phyloP scores from a whole-genome alignment of 2,113 vertebrate genomes.

The Mormyrus lacerda region DNA sequence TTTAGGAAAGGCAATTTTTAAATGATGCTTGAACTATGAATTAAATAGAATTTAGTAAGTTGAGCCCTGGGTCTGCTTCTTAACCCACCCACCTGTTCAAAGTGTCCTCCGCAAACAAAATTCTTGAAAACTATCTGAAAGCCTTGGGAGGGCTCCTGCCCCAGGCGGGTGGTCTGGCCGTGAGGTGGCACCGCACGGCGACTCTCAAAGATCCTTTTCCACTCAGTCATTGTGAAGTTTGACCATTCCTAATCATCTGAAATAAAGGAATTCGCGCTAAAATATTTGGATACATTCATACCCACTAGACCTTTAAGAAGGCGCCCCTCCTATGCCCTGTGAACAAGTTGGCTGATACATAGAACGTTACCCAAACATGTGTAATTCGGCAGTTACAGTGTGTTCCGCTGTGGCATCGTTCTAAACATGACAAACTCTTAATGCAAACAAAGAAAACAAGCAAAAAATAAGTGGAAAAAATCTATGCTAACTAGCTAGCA shows the following conservation, averaged over 20 bases:
- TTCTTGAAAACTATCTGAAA: slow-evolving; percentile 66
- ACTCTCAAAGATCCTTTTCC: slow-evolving; percentile 60
- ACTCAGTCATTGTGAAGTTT: slow-evolving; percentile 49
- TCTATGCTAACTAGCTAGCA: background rate
- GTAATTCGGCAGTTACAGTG: background rate
- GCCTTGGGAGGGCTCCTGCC: slow-evolving; percentile 42
- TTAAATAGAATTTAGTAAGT: background rate
- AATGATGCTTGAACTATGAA: background rate
- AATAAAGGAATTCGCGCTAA: background rate
- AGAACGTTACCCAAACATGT: background rate
- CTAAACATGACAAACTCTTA: background rate
- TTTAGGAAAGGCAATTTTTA: background rate
- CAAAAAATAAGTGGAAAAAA: background rate
- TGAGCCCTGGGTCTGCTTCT: background rate
- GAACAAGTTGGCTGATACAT: background rate
- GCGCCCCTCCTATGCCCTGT: background rate
- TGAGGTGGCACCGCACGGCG: slow-evolving; percentile 58
- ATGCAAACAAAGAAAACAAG: background rate
- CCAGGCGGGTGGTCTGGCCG: slow-evolving; percentile 52
- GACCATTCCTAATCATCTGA: background rate
- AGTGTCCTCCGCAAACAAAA: slow-evolving; percentile 58
- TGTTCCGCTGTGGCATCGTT: background rate
- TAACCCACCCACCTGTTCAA: slow-evolving; percentile 63
- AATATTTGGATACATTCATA: background rate
- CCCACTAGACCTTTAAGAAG: background rate